Evolutionary conservation across 2,113 vertebrate genomes (phyloP).

Genomic region (Lanius ludovicianus): DNA sequence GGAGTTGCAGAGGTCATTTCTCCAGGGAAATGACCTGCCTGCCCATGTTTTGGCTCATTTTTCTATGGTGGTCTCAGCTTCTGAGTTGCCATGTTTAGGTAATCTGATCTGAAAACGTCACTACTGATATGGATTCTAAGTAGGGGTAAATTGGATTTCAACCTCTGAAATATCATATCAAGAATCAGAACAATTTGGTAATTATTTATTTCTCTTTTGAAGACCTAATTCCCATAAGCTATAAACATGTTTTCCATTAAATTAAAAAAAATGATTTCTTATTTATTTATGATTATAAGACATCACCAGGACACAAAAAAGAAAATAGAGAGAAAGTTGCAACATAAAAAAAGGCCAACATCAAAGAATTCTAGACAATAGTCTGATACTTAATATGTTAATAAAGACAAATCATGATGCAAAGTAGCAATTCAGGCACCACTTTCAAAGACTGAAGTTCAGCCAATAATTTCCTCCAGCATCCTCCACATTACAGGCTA

Average conservation of each 20-base stretch:
- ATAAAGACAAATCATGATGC: neutral
- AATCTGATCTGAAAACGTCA: neutral
- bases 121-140: neutral
- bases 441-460: neutral
- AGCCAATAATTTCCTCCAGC: neutral
- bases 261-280: neutral
- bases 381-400: neutral
- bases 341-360: neutral
- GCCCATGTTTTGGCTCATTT: neutral
- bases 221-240: neutral
- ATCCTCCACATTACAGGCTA: neutral
- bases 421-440: neutral
- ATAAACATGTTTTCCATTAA: neutral
- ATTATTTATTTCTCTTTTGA: neutral
- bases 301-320: neutral
- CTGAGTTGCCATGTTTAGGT: neutral
- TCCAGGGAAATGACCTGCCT: neutral
- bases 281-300: neutral
- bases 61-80: neutral
- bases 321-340: fast-evolving
- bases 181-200: neutral
- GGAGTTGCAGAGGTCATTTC: neutral
- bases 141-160: neutral
- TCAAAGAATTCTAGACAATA: neutral
- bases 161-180: neutral